Conservation (phyloP, 1,140 invertebrate species). For the Bombus sylvicola region DNA sequence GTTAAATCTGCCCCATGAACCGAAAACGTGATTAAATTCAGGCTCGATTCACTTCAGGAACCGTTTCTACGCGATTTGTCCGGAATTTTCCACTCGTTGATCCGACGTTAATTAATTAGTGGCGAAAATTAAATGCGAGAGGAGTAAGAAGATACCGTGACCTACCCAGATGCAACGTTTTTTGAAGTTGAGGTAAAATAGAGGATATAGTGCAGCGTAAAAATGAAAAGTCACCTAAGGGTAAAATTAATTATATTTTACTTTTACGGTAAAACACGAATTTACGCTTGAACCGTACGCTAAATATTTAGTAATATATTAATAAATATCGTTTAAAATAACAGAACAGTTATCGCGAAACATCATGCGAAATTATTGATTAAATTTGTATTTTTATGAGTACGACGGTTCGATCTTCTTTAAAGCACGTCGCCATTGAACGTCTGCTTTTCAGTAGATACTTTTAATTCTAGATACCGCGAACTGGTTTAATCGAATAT, state of each 20-base stretch:
- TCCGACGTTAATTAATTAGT: constrained; percentile 15
- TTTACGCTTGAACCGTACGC: neutral
- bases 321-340: neutral
- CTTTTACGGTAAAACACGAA: neutral
- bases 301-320: neutral
- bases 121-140: constrained; percentile 2
- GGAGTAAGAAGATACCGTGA: neutral
- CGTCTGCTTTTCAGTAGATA: no score
- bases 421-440: neutral
- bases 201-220: neutral
- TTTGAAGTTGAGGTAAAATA: neutral
- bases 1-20: constrained; percentile 2
- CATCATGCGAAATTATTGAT: neutral
- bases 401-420: neutral
- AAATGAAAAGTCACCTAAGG: neutral
- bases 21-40: constrained; percentile 21
- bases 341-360: no score
- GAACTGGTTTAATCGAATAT: neutral
- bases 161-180: neutral
- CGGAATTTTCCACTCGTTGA: neutral
- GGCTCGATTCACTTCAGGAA: neutral
- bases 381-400: neutral
- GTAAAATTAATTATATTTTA: neutral
- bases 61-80: constrained; percentile 6
- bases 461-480: no score